These are phyloP conservation scores for Neogale vison DNA, from an alignment of 2,113 vertebrate genomes.

Conservation along the genomic window DNA sequence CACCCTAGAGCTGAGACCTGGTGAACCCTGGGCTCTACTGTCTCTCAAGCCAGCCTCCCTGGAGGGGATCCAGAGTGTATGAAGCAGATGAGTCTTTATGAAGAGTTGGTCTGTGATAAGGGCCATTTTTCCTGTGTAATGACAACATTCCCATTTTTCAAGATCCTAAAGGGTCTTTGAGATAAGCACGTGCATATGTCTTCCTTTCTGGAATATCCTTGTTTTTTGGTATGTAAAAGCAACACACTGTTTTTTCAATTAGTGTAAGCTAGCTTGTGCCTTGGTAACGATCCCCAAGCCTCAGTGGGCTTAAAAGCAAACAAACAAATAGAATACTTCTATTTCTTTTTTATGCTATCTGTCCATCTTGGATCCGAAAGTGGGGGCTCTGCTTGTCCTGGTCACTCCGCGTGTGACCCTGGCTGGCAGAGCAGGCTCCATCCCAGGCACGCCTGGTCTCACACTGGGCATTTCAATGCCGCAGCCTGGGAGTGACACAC, in stretches of 20 bases:
- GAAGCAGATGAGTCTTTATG: not conserved
- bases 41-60: not conserved
- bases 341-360: not conserved
- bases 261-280: not conserved
- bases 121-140: not conserved
- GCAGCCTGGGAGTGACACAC: not conserved
- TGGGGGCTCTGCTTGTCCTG: not conserved
- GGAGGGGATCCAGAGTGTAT: too few species aligned
- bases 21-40: fast-evolving
- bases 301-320: not conserved
- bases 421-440: not conserved
- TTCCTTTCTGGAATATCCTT: not conserved
- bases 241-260: not conserved
- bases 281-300: not conserved
- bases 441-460: not conserved
- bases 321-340: not conserved
- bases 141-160: not conserved
- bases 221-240: not conserved
- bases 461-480: not conserved
- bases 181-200: not conserved
- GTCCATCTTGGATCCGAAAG: not conserved
- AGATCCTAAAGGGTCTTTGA: not conserved
- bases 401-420: not conserved
- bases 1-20: not conserved
- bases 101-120: not conserved